These are phyloP conservation scores for Dolichomitus sp. DNA, from an alignment of 2,888 invertebrate species.

Conservation along the genomic window DNA sequence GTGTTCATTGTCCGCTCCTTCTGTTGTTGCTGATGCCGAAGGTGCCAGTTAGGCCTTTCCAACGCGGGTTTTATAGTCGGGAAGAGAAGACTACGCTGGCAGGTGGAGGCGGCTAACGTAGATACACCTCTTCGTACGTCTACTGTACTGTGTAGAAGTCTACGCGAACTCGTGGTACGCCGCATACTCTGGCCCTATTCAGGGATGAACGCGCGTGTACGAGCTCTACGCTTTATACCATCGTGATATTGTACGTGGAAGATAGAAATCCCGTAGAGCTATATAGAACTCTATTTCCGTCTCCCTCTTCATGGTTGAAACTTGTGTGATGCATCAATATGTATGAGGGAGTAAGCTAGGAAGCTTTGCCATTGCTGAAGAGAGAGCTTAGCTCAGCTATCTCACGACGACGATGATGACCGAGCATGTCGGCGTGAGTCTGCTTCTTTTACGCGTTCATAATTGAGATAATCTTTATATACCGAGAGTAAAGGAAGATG, in stretches of 20 bases:
- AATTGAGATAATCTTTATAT: conserved; percentile 83
- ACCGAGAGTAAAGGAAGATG: conserved; percentile 61
- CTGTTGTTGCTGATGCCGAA: conserved; percentile 62
- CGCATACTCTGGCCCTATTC: conserved; percentile 5
- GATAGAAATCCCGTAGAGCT: conserved; percentile 38
- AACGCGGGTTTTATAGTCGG: conserved; percentile 77
- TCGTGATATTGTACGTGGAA: conserved; percentile 6
- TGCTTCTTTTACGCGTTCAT: conserved; percentile 83
- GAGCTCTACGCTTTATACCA: conserved; percentile 5
- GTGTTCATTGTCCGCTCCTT: conserved; percentile 71
- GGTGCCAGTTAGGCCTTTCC: conserved; percentile 76
- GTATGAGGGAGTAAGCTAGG: background rate
- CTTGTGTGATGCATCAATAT: background rate
- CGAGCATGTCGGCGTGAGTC: conserved; percentile 79
- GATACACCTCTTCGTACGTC: conserved; percentile 51
- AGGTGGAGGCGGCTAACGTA: conserved; percentile 58
- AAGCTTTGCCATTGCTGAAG: conserved; percentile 42
- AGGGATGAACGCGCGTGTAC: conserved; percentile 7
- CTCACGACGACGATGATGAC: conserved; percentile 75
- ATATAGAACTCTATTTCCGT: background rate
- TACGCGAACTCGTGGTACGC: conserved; percentile 23
- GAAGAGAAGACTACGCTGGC: conserved; percentile 32
- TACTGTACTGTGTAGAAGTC: conserved; percentile 26
- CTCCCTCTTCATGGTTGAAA: background rate
- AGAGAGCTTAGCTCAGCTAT: conserved; percentile 46